A percentile compares a stretch with the other conserved stretches of the same genome.
Conservation (phyloP, 2,113 vertebrate species). For the Thymallus thymallus region DNA sequence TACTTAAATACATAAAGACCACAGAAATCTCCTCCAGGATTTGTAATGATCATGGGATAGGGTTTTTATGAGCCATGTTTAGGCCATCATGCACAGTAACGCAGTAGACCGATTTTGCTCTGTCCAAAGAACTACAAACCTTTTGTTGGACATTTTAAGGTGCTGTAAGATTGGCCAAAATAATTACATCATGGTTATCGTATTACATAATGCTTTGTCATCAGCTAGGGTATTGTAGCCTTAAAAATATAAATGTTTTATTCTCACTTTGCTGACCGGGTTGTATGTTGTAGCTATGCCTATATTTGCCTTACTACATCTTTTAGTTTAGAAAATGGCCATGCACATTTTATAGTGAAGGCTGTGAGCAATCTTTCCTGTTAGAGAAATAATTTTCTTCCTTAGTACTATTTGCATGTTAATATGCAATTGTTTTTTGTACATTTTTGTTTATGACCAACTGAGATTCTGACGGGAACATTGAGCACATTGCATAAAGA, state of each 20-base stretch:
- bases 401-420: slow-evolving; percentile 8
- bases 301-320: slow-evolving; percentile 59
- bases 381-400: not conserved
- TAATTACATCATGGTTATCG: no score
- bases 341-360: no score
- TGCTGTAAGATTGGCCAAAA: no score
- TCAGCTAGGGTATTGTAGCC: slow-evolving; percentile 52
- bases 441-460: not conserved
- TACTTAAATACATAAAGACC: no score
- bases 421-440: not conserved
- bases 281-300: slow-evolving; percentile 36
- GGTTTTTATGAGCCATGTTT: not conserved
- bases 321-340: slow-evolving; percentile 10
- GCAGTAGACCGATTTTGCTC: no score
- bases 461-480: not conserved
- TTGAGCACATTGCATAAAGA: no score
- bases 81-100: not conserved
- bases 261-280: slow-evolving; percentile 36
- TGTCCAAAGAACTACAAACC: no score
- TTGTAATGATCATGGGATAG: no score
- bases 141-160: not conserved
- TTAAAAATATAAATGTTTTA: slow-evolving; percentile 49
- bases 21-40: no score
- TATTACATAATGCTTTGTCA: not conserved
- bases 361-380: no score